Evolutionary conservation across 2,113 vertebrate genomes (phyloP).

Genomic region (Dipodomys spectabilis): DNA sequence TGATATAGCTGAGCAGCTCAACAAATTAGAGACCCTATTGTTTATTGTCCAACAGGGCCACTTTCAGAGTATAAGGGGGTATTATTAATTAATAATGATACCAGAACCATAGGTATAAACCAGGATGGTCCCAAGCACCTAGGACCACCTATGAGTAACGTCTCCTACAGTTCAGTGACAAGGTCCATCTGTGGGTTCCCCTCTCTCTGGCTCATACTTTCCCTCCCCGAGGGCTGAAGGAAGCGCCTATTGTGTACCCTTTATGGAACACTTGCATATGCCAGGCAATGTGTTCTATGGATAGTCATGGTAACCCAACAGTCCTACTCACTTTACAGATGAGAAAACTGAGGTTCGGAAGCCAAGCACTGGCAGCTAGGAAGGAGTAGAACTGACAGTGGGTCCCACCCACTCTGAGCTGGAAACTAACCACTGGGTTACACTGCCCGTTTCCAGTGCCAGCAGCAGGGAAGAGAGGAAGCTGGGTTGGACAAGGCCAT

Average conservation of each 20-base stretch:
- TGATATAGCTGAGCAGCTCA: neutral
- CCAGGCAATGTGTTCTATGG: neutral
- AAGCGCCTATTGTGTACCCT: neutral
- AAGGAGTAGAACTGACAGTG: neutral
- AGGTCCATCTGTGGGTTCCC: neutral
- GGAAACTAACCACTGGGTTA: neutral
- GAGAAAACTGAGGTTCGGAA: neutral
- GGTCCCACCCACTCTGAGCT: neutral
- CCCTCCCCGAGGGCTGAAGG: neutral
- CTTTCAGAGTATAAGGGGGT: neutral
- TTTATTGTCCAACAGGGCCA: neutral
- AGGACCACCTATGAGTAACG: neutral
- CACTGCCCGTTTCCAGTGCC: neutral
- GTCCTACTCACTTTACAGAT: neutral
- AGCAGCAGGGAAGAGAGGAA: neutral
- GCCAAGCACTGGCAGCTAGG: neutral
- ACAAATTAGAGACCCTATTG: neutral
- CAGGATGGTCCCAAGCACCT: neutral
- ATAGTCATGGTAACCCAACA: neutral
- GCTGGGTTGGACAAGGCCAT: slow-evolving; percentile 36
- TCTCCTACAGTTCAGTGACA: neutral
- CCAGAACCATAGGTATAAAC: neutral
- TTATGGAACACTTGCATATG: neutral
- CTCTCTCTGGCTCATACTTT: too few relatives aligned
- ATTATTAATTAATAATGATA: neutral